phyloP scores from a whole-genome alignment of 2,113 vertebrate species.

The Hepsetus odoe region DNA sequence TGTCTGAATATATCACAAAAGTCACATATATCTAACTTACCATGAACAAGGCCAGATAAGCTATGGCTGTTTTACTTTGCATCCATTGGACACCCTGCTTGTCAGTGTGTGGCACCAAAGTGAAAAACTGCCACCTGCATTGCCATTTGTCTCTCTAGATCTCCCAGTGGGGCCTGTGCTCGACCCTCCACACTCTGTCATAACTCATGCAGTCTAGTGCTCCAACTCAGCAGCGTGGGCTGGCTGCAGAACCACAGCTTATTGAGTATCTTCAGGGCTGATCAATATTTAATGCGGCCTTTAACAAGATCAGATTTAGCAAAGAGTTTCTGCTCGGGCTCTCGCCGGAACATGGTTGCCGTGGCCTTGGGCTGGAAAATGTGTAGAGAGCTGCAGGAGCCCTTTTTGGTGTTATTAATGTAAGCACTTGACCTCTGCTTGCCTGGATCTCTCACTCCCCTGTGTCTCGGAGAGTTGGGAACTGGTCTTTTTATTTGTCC shows the following conservation, averaged over 20 bases:
- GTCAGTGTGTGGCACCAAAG: constrained; percentile 31
- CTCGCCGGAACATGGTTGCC: constrained; percentile 46
- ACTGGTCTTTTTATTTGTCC: constrained; percentile 24
- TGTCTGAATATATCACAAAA: neutral
- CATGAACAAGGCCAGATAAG: constrained; percentile 17
- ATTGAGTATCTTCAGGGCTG: constrained; percentile 61
- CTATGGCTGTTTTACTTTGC: constrained; percentile 32
- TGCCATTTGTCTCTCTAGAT: constrained; percentile 41
- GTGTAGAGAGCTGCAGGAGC: constrained; percentile 33
- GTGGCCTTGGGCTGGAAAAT: constrained; percentile 51
- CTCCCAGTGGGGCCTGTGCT: constrained; percentile 23
- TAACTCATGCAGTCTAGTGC: constrained; percentile 54
- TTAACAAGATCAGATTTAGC: constrained; percentile 65
- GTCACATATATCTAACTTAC: neutral
- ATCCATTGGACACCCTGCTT: constrained; percentile 27
- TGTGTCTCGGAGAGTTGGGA: constrained; percentile 10
- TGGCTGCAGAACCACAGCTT: constrained; percentile 52
- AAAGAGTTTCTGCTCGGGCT: constrained; percentile 50
- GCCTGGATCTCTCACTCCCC: constrained; percentile 29
- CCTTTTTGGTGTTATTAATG: constrained; percentile 58
- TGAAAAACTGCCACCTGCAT: constrained; percentile 42
- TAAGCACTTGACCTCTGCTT: constrained; percentile 53
- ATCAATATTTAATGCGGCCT: constrained; percentile 68
- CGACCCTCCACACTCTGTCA: constrained; percentile 48
- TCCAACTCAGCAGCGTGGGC: constrained; percentile 29